These are phyloP conservation scores for Sarcophaga bullata DNA, from an alignment of 1,140 invertebrate genomes.

Conservation along the genomic window DNA sequence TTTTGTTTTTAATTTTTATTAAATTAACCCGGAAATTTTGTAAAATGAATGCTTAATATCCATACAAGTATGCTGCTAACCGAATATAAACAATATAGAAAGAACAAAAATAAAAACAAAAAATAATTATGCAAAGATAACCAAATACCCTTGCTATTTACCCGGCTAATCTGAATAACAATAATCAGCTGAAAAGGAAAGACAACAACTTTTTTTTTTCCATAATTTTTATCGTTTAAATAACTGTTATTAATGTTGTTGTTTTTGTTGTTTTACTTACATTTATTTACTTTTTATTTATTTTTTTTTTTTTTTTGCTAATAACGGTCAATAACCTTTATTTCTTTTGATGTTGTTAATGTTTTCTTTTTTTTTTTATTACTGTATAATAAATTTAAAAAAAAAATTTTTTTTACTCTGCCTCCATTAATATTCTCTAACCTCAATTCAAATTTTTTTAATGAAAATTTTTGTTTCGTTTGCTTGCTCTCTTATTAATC, in stretches of 20 bases:
- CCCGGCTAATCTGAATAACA: too few species aligned
- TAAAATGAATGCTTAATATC: slow-evolving; percentile 19
- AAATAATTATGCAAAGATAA: slow-evolving; percentile 16
- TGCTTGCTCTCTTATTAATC: background rate
- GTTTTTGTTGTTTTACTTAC: background rate
- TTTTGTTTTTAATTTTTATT: slow-evolving; percentile 25
- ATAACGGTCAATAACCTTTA: slow-evolving; percentile 37
- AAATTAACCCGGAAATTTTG: slow-evolving; percentile 36
- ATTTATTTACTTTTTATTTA: too few species aligned
- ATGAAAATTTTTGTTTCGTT: background rate
- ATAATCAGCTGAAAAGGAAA: too few species aligned
- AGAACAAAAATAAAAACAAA: background rate
- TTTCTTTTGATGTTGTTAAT: slow-evolving; percentile 28
- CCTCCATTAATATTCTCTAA: slow-evolving; percentile 23
- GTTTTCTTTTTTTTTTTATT: background rate
- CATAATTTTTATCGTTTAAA: background rate
- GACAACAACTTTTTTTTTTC: background rate
- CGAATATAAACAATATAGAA: background rate
- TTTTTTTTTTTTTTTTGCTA: background rate
- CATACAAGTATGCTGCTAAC: background rate
- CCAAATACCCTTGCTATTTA: background rate
- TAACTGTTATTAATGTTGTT: background rate
- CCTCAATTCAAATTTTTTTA: slow-evolving; percentile 23
- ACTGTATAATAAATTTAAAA: background rate
- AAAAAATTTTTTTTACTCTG: background rate